Evolutionary conservation across 2,797 vertebrate species (phyloP), one percentile per base, ranked within the genome.

Genomic region (Menidia menidia): DNA sequence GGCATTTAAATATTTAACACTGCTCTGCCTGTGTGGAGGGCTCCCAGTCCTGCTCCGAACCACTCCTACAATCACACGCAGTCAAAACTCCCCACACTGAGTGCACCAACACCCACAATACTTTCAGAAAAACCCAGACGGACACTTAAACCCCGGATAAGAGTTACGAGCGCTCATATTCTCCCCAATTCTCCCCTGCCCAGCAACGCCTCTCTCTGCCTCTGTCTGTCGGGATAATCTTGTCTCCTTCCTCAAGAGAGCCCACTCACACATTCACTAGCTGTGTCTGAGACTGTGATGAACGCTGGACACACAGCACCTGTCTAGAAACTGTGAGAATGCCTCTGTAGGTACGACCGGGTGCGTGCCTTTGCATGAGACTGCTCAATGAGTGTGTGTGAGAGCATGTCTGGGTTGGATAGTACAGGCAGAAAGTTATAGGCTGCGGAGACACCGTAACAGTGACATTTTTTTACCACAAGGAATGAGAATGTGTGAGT

Each of bases 1-100:
- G 87, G 76, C 47, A 54, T 83, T 90, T 91, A 91, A 93, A 93
- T 94, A 93, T 93, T 93, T 88, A 91, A 92, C 81, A 77, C 19
- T 18, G 64, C 73, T 59, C 50, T 74, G 84, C 73, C 87, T 76
- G 67, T 69, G 55, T 89, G 84, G 82, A 90, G 57, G 65, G 68
- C 60, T 81, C 71, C 50, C 82, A 77, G 66, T 31, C 72, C 48
- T 60, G 64, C 80, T 80, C 53, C 51, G 73, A 82, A 86, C 65
- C 61, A 53, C 71, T 57, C 70, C 31, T 25, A 39, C 45, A 68
- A 64, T 57, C 61, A 70, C 57, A 61, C 42, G 56, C 45, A 30
- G 52, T 69, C 39, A 35, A 63, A 50, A 57, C 51, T 19, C 58
- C 14, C 11, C 53, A 58, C 33, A 32, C 12, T 35, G 19, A 71